phyloP scores from a whole-genome alignment of 2,113 vertebrate genomes.

The Pholis gunnellus region DNA sequence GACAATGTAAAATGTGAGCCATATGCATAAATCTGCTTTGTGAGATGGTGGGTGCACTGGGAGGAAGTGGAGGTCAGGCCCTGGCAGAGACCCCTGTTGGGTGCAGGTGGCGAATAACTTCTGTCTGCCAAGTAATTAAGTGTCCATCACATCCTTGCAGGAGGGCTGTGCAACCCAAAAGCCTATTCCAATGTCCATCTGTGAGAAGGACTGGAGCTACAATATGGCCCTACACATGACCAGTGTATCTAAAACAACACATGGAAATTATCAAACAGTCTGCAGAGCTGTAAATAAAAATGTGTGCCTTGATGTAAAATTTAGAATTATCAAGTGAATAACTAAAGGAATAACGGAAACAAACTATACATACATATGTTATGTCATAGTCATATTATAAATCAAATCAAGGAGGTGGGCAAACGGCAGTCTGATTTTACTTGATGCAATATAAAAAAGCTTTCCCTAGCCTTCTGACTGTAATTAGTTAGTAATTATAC shows the following conservation, averaged over 20 bases:
- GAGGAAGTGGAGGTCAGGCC: conserved; percentile 78
- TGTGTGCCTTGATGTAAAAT: not conserved
- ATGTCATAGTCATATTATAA: not conserved
- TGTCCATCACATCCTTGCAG: conserved; percentile 80
- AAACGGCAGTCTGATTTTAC: not conserved
- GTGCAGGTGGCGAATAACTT: conserved; percentile 80
- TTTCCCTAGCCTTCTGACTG: not conserved
- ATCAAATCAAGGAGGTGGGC: not conserved
- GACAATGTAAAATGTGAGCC: conserved; percentile 48
- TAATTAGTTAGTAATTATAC: conserved; percentile 7
- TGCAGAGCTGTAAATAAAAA: not conserved
- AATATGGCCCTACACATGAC: conserved; percentile 68
- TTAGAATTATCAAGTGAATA: not conserved
- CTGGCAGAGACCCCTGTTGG: conserved; percentile 77
- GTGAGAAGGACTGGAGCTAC: conserved; percentile 66
- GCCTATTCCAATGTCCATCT: conserved; percentile 75
- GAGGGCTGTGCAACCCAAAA: conserved; percentile 72
- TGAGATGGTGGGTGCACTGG: conserved; percentile 53
- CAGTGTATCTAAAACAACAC: conserved; percentile 23
- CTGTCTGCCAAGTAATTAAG: conserved; percentile 85
- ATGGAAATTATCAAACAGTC: not conserved
- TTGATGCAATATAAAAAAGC: not conserved
- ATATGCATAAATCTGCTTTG: conserved; percentile 69
- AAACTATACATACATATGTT: not conserved
- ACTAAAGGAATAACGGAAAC: not conserved